Percentiles rank a stretch among this genome's conserved stretches.
Conservation (phyloP, 2,797 vertebrate genomes). For the Tachyglossus aculeatus region DNA sequence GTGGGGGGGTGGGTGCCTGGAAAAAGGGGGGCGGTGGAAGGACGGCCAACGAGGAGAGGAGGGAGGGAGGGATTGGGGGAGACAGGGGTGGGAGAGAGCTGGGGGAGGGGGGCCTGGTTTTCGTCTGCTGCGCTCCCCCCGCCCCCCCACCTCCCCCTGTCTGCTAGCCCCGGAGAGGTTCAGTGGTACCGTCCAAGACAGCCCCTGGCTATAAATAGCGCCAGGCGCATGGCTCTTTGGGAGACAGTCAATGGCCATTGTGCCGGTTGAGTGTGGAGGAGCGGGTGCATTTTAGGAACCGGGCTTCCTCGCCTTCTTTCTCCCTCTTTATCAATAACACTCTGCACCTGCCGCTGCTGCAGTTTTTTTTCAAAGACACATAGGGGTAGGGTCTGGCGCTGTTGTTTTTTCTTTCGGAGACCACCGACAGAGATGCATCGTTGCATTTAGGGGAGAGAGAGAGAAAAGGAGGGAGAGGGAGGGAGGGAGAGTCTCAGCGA, state of each 20-base stretch:
- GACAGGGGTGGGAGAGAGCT: constrained; percentile 65
- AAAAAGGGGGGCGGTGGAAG: constrained; percentile 28
- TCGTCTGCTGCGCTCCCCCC: constrained; percentile 60
- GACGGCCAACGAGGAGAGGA: constrained; percentile 60
- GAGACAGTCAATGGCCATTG: constrained; percentile 76
- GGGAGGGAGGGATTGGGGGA: constrained; percentile 53
- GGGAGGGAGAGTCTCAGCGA: too few relatives aligned
- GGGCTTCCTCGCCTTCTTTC: constrained; percentile 44
- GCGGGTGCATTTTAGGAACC: constrained; percentile 65
- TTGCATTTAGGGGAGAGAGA: constrained; percentile 1
- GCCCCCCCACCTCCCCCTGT: constrained; percentile 41
- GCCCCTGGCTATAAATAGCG: constrained; percentile 82
- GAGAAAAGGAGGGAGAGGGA: too few relatives aligned
- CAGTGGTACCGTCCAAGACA: constrained; percentile 79
- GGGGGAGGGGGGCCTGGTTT: constrained; percentile 67
- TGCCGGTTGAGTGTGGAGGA: constrained; percentile 70
- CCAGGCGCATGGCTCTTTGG: constrained; percentile 78
- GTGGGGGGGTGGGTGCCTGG: constrained; percentile 52
- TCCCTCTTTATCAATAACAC: constrained; percentile 35
- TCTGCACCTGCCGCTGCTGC: constrained; percentile 50
- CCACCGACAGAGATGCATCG: constrained; percentile 31
- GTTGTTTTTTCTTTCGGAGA: too few relatives aligned
- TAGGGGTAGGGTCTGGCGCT: constrained; percentile 40
- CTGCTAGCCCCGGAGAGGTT: constrained; percentile 64
- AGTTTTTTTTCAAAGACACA: constrained; percentile 54